Evolutionary conservation across 2,113 vertebrate species (phyloP).

Genomic region (Polyodon spathula): DNA sequence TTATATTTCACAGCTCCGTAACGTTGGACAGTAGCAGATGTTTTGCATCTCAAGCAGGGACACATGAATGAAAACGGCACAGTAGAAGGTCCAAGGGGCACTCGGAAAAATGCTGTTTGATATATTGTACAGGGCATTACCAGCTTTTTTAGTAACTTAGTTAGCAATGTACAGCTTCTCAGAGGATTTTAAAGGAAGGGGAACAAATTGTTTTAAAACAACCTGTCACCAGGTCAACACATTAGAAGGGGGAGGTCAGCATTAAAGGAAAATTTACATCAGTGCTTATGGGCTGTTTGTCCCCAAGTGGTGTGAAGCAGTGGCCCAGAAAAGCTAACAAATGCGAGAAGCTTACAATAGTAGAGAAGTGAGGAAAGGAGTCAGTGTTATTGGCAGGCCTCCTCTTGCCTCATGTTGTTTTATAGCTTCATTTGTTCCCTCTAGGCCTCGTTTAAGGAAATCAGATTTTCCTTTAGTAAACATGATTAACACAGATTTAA

Average conservation of each 20-base stretch:
- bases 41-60: conserved; percentile 31
- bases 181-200: conserved; percentile 19
- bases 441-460: not conserved
- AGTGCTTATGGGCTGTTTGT: conserved; percentile 27
- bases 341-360: conserved; percentile 19
- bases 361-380: conserved; percentile 24
- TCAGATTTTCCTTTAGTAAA: not conserved
- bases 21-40: conserved; percentile 43
- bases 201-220: conserved; percentile 5
- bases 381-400: not conserved
- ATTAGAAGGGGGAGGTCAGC: conserved; percentile 14
- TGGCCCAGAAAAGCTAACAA: conserved; percentile 4
- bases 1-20: conserved; percentile 33
- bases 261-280: conserved; percentile 32
- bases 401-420: not conserved
- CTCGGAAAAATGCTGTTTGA: conserved; percentile 23
- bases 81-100: conserved; percentile 29
- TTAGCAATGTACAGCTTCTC: conserved; percentile 1
- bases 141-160: conserved; percentile 19
- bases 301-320: conserved; percentile 17
- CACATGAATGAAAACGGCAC: conserved; percentile 39
- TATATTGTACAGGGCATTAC: conserved; percentile 24
- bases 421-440: not conserved
- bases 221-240: not conserved
- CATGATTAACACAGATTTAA: too few species aligned